Percentiles rank a stretch among this genome's conserved stretches.
phyloP scores from a whole-genome alignment of 2,113 vertebrate genomes.

The Cranoglanis bouderius region DNA sequence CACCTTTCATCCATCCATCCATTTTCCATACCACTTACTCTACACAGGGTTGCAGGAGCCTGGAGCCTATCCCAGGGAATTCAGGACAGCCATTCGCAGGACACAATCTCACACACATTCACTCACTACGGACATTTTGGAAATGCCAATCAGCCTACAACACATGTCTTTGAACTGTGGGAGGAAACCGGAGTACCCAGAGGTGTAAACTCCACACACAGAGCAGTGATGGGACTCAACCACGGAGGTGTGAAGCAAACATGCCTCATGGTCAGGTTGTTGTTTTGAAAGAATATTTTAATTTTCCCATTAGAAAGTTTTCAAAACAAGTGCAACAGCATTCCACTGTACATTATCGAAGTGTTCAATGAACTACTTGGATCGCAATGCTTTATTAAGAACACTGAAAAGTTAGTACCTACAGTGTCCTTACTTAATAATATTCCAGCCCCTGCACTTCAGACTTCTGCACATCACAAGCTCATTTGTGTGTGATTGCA shows the following conservation, averaged over 20 bases:
- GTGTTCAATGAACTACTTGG: background rate
- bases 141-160: too few relatives aligned
- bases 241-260: too few relatives aligned
- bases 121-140: too few relatives aligned
- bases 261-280: background rate
- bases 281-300: background rate
- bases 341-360: background rate
- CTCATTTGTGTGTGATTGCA: background rate
- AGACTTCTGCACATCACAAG: background rate
- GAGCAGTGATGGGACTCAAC: too few relatives aligned
- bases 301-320: background rate
- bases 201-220: too few relatives aligned
- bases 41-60: too few relatives aligned
- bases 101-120: too few relatives aligned
- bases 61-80: too few relatives aligned
- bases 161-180: too few relatives aligned
- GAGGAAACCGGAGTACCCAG: too few relatives aligned
- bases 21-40: too few relatives aligned
- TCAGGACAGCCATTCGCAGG: too few relatives aligned
- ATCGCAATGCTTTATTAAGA: background rate
- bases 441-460: background rate
- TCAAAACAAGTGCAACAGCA: conserved; percentile 23
- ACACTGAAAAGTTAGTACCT: background rate
- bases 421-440: background rate
- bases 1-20: background rate